phyloP scores from a whole-genome alignment of 2,797 vertebrate species.

The Geotrypetes seraphini region DNA sequence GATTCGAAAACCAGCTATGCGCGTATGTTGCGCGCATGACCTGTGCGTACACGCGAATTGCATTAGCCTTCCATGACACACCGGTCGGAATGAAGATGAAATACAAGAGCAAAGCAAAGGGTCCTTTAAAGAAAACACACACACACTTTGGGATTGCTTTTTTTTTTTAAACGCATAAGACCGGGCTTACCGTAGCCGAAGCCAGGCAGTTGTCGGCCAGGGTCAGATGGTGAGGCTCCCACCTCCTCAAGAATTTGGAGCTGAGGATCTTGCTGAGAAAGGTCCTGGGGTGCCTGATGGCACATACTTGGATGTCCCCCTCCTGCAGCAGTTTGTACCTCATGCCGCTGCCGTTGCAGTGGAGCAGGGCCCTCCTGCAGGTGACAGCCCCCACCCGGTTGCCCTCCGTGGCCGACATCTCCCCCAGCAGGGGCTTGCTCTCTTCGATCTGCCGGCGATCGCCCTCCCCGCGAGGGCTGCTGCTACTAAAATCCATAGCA shows the following conservation, averaged over 20 bases:
- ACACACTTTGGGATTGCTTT: no score
- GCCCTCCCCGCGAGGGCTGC: conserved; percentile 59
- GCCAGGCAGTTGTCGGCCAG: conserved; percentile 86
- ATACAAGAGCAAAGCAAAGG: no score
- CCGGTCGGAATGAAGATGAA: no score
- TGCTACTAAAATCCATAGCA: conserved; percentile 76
- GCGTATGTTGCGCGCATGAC: no score
- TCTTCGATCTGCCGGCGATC: conserved; percentile 84
- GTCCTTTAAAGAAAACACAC: no score
- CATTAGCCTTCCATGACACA: no score
- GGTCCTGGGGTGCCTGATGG: conserved; percentile 89
- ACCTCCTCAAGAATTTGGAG: conserved; percentile 89
- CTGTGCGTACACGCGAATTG: no score
- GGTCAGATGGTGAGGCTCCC: conserved; percentile 94
- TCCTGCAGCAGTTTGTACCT: conserved; percentile 95
- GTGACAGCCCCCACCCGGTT: conserved; percentile 72
- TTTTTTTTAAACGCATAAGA: no score
- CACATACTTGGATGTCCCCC: conserved; percentile 97
- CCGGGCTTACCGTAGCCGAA: conserved; percentile 82
- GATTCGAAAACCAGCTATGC: no score
- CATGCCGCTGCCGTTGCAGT: conserved; percentile 87
- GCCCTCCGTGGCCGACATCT: conserved; percentile 63
- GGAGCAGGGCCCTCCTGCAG: conserved; percentile 73
- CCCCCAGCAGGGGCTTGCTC: conserved; percentile 83
- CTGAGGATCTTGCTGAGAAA: conserved; percentile 98